phyloP scores from a whole-genome alignment of 2,888 invertebrate genomes.

The Venustoraphidia nigricollis region DNA sequence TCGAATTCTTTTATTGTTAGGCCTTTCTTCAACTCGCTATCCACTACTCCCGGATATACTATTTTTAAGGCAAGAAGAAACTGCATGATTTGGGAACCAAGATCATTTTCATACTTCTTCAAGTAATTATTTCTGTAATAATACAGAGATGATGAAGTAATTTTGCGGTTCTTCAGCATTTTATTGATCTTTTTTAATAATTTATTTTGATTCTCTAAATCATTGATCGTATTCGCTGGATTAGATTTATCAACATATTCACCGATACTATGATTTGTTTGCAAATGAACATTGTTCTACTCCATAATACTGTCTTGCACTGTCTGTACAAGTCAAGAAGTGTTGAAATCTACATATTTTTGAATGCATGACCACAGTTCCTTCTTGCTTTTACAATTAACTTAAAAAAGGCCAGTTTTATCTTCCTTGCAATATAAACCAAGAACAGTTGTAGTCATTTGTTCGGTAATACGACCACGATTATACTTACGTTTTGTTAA shows the following conservation, averaged over 20 bases:
- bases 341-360: slow-evolving; percentile 8
- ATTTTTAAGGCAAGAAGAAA: slow-evolving; percentile 5
- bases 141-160: slow-evolving; percentile 8
- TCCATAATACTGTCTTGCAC: slow-evolving; percentile 9
- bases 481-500: no score
- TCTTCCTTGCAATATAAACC: slow-evolving; percentile 11
- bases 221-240: no score
- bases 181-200: slow-evolving; percentile 6
- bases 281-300: slow-evolving; percentile 7
- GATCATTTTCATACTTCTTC: not conserved
- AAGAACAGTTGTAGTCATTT: slow-evolving; percentile 10
- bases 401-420: slow-evolving; percentile 8
- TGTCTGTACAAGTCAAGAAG: slow-evolving; percentile 9
- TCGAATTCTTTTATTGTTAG: no score
- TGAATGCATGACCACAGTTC: slow-evolving; percentile 11
- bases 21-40: slow-evolving; percentile 2
- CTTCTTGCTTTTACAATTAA: slow-evolving; percentile 7
- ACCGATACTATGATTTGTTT: slow-evolving; percentile 9
- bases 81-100: slow-evolving; percentile 9
- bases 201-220: slow-evolving; percentile 11
- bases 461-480: no score
- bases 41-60: slow-evolving; percentile 5
- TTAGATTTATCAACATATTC: slow-evolving; percentile 7
- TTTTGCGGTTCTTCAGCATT: slow-evolving; percentile 5
- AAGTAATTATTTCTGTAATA: slow-evolving; percentile 2